A percentile compares a stretch with the other conserved stretches of the same genome.
These are phyloP conservation scores for Netelia virgata DNA, from an alignment of 2,888 invertebrate species.

Conservation along the genomic window DNA sequence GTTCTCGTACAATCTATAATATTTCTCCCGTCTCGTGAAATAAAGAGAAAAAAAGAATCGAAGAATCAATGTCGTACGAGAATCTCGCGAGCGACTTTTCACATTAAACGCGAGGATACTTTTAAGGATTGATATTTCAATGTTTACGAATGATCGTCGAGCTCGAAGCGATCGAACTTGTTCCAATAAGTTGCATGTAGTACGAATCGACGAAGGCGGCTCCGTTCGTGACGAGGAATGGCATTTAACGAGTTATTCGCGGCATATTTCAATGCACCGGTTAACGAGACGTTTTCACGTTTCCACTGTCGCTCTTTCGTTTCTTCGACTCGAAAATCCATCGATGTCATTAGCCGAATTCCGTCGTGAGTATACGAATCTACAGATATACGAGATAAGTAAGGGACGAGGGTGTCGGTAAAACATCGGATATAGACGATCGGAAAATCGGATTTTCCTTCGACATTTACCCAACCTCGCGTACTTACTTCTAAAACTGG, in stretches of 20 bases:
- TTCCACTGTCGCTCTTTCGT: neutral
- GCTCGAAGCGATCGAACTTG: too few relatives aligned
- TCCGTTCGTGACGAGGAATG: neutral
- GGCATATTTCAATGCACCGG: neutral
- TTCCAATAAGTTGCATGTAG: too few relatives aligned
- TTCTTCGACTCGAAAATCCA: slow-evolving; percentile 2
- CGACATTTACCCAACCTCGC: neutral
- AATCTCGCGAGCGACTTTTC: neutral
- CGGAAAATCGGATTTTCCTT: slow-evolving; percentile 61
- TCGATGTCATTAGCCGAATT: slow-evolving; percentile 27
- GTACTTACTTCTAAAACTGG: slow-evolving; percentile 40
- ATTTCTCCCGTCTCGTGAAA: neutral
- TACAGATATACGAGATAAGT: neutral
- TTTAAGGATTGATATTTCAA: too few relatives aligned
- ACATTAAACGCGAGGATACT: too few relatives aligned
- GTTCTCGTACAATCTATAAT: neutral
- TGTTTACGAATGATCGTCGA: too few relatives aligned
- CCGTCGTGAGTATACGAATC: slow-evolving; percentile 7
- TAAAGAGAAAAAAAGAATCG: neutral
- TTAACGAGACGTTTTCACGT: neutral
- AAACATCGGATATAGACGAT: slow-evolving; percentile 13
- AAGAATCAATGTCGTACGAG: too few relatives aligned
- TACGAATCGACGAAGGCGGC: too few relatives aligned
- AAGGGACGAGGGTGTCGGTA: neutral
- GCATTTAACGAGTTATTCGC: neutral